These are phyloP conservation scores for Sipha maydis DNA, from an alignment of 2,888 invertebrate species.

Conservation along the genomic window DNA sequence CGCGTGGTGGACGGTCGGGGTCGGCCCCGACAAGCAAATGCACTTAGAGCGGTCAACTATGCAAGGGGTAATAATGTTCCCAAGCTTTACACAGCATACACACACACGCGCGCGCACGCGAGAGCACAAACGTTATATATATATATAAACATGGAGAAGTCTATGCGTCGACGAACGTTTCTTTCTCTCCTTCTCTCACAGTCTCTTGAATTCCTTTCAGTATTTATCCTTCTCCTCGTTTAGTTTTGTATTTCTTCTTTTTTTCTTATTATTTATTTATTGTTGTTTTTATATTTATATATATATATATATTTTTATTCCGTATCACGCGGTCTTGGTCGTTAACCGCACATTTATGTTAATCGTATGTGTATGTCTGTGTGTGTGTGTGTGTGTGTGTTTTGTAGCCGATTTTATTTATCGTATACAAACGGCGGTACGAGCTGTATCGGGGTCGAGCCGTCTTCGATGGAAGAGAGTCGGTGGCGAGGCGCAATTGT, in stretches of 20 bases:
- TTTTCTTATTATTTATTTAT: slow-evolving; percentile 56
- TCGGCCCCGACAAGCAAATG: slow-evolving; percentile 58
- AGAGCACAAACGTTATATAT: not conserved
- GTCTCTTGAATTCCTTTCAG: slow-evolving; percentile 40
- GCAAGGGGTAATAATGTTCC: slow-evolving; percentile 62
- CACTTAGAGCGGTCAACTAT: slow-evolving; percentile 62
- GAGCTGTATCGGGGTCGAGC: slow-evolving; percentile 25
- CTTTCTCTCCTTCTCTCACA: not conserved
- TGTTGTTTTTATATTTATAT: slow-evolving; percentile 26
- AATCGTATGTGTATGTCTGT: slow-evolving; percentile 16
- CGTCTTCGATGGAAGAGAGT: not conserved
- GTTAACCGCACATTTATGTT: slow-evolving; percentile 62
- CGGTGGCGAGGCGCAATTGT: not conserved
- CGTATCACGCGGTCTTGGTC: slow-evolving; percentile 58
- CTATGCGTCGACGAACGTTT: slow-evolving; percentile 26
- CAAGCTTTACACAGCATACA: slow-evolving; percentile 42
- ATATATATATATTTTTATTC: slow-evolving; percentile 13
- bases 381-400: slow-evolving; percentile 21
- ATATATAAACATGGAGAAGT: slow-evolving; percentile 9
- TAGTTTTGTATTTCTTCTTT: slow-evolving; percentile 52
- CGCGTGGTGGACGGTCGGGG: slow-evolving; percentile 37
- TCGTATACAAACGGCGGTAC: slow-evolving; percentile 43
- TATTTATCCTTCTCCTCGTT: slow-evolving; percentile 48
- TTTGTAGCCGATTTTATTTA: slow-evolving; percentile 58
- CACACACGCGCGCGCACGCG: not conserved